Percentiles rank a stretch among this genome's conserved stretches.
Conservation (phyloP, 2,113 vertebrate species). For the Merops nubicus region DNA sequence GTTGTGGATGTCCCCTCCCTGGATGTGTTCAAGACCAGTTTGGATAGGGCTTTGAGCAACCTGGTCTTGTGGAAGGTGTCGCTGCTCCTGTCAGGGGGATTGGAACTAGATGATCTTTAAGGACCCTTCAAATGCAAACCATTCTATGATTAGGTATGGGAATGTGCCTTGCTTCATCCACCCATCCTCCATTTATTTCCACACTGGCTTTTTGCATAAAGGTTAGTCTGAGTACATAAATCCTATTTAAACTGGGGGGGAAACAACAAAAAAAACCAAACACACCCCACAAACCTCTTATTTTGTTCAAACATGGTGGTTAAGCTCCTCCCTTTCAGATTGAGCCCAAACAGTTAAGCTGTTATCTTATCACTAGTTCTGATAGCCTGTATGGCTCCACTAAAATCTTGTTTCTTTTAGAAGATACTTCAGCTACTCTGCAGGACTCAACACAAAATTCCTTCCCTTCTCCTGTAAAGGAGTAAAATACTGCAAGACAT, state of each 20-base stretch:
- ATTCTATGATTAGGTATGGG: neutral
- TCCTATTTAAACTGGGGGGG: neutral
- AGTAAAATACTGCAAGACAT: neutral
- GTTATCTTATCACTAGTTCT: neutral
- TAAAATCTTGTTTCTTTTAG: neutral
- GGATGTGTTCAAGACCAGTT: too few species aligned
- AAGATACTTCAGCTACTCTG: neutral
- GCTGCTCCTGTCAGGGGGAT: too few species aligned
- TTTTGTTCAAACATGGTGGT: neutral
- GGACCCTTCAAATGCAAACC: too few species aligned
- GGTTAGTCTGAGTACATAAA: neutral
- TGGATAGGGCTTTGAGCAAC: too few species aligned
- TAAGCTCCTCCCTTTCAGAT: neutral
- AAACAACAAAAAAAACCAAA: neutral
- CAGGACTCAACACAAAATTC: neutral
- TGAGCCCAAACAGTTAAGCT: neutral
- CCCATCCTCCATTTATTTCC: neutral
- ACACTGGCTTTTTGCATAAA: neutral
- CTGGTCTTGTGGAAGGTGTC: too few species aligned
- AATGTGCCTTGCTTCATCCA: neutral
- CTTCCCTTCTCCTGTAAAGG: neutral
- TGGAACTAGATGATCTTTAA: too few species aligned
- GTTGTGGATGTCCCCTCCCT: too few species aligned
- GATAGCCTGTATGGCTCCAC: neutral
- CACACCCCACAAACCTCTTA: neutral